Base-by-base conservation (phyloP, 2,888 invertebrate genomes). In the Odontocerum albicorne region DNA sequence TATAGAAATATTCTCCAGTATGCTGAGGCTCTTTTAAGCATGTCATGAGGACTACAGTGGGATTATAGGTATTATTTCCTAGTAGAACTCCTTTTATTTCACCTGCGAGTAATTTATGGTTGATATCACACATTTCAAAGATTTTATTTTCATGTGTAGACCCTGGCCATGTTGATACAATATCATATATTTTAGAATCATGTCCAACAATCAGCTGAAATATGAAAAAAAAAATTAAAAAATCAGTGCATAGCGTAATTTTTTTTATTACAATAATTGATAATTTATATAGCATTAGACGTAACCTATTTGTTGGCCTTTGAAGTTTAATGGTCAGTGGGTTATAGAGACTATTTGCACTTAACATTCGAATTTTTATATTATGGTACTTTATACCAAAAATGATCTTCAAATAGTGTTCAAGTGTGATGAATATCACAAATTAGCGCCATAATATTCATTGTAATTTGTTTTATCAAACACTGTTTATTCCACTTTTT, bases 101-200 rank as follows among this genome's bases (percentile, higher is more conserved):
- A 33, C 60, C 55, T 6, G 42, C 49, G 6, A 60, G 38, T 27
- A 62, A 55, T 12, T 52, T 55, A 36, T 57, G 47, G 40, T 61
- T 60, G 10, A 62, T 44, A 12, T 62, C 61, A 10, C 62, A 59
- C 15, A 56, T 50, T 20, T 51, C 56, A 35, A 60, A 64, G 38
- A 64, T 64, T 53, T 62, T 58, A 36, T 63, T 64, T 44, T 63
- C 62, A 12, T 62, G 59, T 15, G 61, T 59, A 7, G 59, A 62
- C 4, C 64, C 62, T 3, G 63, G 63, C 52, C 59, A 64, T 42
- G 51, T 55, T 13, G 62, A 58, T 13, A 63, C 57, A 21, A 64
- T 40, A 36, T 62, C 62, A 17, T 56, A 47, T 40, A 63, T 60
- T 57, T 63, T 59, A 12, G 44, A 44, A 50, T 63, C 58, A 10